A percentile compares a stretch with the other conserved stretches of the same genome.
Evolutionary conservation across 2,888 invertebrate species (phyloP).

Genomic region (Encarsia formosa): DNA sequence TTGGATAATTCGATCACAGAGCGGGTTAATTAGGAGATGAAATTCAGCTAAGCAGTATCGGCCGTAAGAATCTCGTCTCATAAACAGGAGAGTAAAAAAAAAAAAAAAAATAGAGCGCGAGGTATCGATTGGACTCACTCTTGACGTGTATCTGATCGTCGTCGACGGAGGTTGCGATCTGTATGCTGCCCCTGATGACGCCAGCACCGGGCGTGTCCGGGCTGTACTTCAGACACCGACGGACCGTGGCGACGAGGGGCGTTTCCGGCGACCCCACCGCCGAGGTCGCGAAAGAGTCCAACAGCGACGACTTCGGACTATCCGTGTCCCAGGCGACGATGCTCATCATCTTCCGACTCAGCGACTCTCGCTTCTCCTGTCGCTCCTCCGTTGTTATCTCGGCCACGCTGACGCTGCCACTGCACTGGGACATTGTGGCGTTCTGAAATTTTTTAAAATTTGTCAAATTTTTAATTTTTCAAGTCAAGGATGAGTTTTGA

Average conservation of each 20-base stretch:
- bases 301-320: conserved; percentile 44
- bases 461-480: too few species aligned
- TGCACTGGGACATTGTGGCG: too few species aligned
- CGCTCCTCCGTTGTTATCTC: background rate
- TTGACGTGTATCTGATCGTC: conserved; percentile 64
- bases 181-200: conserved; percentile 56
- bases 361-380: background rate
- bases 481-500: too few species aligned
- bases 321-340: conserved; percentile 42
- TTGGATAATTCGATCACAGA: too few species aligned
- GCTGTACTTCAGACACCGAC: conserved; percentile 47
- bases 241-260: conserved; percentile 46
- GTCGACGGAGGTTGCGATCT: conserved; percentile 59
- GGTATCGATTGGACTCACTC: conserved; percentile 55
- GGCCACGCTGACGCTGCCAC: too few species aligned
- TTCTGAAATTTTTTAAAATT: too few species aligned
- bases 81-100: background rate
- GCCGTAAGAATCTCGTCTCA: background rate
- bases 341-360: conserved; percentile 15
- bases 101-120: conserved; percentile 26
- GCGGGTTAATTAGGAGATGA: too few species aligned
- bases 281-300: conserved; percentile 28
- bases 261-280: conserved; percentile 27
- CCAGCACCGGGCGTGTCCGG: conserved; percentile 35
- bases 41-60: too few species aligned